Evolutionary conservation across 2,113 vertebrate species (phyloP).

Genomic region (Albula glossodonta): DNA sequence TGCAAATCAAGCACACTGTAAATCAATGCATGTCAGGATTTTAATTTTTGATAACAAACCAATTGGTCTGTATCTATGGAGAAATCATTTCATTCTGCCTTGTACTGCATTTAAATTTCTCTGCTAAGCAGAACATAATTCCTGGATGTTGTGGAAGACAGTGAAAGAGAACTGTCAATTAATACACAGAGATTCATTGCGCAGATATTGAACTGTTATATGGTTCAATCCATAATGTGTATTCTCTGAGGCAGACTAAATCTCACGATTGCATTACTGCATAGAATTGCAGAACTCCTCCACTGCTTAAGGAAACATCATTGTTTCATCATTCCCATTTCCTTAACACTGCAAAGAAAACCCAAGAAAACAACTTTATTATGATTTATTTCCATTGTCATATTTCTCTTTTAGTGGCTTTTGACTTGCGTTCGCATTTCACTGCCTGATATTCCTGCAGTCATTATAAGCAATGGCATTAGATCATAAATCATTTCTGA

Average conservation of each 20-base stretch:
- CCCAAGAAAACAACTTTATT: neutral
- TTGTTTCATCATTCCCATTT: neutral
- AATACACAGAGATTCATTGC: neutral
- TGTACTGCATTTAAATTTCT: neutral
- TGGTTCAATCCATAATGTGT: neutral
- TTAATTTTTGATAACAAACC: neutral
- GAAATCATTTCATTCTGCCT: neutral
- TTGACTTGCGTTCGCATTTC: too few relatives aligned
- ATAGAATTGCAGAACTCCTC: neutral
- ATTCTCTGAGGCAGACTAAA: neutral
- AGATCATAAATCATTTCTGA: too few relatives aligned
- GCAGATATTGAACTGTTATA: neutral
- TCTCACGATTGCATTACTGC: neutral
- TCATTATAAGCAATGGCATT: too few relatives aligned
- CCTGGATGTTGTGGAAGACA: neutral
- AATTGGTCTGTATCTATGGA: neutral
- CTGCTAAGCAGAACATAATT: neutral
- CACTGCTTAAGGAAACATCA: neutral
- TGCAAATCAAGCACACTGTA: neutral
- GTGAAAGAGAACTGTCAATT: neutral
- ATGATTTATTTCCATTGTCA: neutral
- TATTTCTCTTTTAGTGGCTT: neutral
- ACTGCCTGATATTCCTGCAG: too few relatives aligned
- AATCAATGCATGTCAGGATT: neutral
- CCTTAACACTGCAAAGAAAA: neutral